Conservation (phyloP, 2,888 invertebrate genomes). For the Euplexia lucipara region DNA sequence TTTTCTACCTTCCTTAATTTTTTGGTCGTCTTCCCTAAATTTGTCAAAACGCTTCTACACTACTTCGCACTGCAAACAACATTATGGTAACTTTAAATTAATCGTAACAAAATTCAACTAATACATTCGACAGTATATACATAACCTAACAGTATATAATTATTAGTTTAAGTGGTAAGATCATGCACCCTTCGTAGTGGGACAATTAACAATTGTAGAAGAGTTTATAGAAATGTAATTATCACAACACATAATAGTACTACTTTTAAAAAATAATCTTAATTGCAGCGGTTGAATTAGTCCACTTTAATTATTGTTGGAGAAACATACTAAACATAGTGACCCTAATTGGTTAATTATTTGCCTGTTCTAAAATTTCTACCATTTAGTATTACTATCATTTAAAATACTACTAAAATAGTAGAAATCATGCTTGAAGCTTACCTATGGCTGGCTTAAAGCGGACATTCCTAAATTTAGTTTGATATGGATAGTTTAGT, state of each 20-base stretch:
- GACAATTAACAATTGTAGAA: neutral
- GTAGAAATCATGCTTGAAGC: conserved; percentile 76
- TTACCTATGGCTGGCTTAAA: conserved; percentile 73
- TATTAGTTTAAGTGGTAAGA: neutral
- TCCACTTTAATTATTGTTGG: neutral
- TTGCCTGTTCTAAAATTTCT: conserved; percentile 42
- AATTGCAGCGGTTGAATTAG: neutral
- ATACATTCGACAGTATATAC: neutral
- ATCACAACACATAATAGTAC: neutral
- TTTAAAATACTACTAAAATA: conserved; percentile 67
- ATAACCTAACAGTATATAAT: neutral
- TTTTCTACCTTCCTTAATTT: neutral
- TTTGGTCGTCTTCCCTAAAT: too few species aligned
- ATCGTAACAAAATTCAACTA: neutral
- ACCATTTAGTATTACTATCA: conserved; percentile 42
- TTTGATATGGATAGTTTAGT: conserved; percentile 57
- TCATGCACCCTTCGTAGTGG: neutral
- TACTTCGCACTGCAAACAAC: neutral
- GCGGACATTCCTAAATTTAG: conserved; percentile 48
- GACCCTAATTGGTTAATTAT: conserved; percentile 9
- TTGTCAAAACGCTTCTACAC: neutral
- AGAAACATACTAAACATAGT: conserved; percentile 25
- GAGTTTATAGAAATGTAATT: neutral
- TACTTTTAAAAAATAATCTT: neutral
- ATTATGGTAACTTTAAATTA: neutral